Percentiles rank a stretch among this genome's conserved stretches.
These are phyloP conservation scores for Drosophila kambysellisi DNA, from an alignment of 2,888 invertebrate species.

Conservation along the genomic window DNA sequence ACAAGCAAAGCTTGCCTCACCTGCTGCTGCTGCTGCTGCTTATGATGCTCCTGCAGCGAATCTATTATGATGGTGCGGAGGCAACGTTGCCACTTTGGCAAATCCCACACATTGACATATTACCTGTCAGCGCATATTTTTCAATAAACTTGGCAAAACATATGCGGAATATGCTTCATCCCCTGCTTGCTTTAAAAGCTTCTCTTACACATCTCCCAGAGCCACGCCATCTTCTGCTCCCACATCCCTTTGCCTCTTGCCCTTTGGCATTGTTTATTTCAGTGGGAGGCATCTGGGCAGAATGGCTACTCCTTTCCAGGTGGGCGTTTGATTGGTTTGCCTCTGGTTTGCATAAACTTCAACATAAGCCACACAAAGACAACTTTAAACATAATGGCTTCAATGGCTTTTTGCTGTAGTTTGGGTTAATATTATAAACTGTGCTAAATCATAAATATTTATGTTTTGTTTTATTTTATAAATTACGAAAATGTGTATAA, in stretches of 20 bases:
- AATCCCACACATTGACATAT: conserved; percentile 81
- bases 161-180: conserved; percentile 49
- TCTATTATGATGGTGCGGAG: conserved; percentile 63
- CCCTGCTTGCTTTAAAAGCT: conserved; percentile 27
- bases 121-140: conserved; percentile 81
- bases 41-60: conserved; percentile 34
- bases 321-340: conserved; percentile 37
- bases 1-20: conserved; percentile 8
- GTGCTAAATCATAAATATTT: neutral
- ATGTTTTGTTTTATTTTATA: neutral
- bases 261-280: conserved; percentile 4
- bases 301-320: conserved; percentile 10
- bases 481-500: neutral
- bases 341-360: conserved; percentile 33
- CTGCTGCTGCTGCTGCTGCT: neutral
- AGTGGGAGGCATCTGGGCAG: neutral
- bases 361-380: neutral
- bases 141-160: conserved; percentile 80
- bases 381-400: conserved; percentile 24
- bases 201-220: conserved; percentile 27
- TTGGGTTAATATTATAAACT: neutral
- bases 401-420: neutral
- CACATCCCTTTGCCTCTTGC: neutral
- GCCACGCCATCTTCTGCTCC: neutral
- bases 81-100: conserved; percentile 66